Base-by-base conservation (phyloP, 2,797 vertebrate genomes). In the Paedocypris micromegethes region DNA sequence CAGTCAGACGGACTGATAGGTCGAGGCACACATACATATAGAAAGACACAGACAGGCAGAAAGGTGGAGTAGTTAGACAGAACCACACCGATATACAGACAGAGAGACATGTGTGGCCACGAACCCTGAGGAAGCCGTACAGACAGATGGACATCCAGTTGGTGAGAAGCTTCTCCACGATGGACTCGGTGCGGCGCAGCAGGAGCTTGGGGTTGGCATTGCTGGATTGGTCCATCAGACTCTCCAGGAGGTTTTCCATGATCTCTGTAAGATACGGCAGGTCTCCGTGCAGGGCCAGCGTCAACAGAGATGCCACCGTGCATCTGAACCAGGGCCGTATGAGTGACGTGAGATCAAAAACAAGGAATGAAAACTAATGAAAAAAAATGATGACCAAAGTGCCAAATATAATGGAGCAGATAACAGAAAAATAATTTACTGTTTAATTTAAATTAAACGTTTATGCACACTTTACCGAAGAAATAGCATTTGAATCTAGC, bases 91-190 rank as follows among this genome's bases (percentile, higher is more conserved):
- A 46, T 47, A 9, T 47, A 47, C 40, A 41, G 8, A 0, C 3
- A 4, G 6, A 51, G 42, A 56, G 8, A 5, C 2, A 46, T 51
- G 39, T 5, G 47, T 40, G 7, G 37, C 23, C 23, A 84, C 90
- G 0, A 72, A 97, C 96, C 88, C 95, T 88, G 2, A 98, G 91
- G 78, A 94, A 97, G 72, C 94, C 94, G 9, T 97, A 98, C 6
- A 98, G 92, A 76, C 94, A 98, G 75, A 98, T 88, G 7, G 94
- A 97, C 92, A 98, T 94, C 96, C 96, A 98, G 82, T 98, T 98
- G 70, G 94, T 96, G 74, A 98, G 86, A 58, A 98, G 83, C 53
- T 98, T 98, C 85, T 98, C 96, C 1, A 98, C 95, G 0, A 89
- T 92, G 3, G 94, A 95, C 83, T 96, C 92, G 0, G 96, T 98